Conservation (phyloP, 2,797 vertebrate species). For the Hephaestus fuliginosus region DNA sequence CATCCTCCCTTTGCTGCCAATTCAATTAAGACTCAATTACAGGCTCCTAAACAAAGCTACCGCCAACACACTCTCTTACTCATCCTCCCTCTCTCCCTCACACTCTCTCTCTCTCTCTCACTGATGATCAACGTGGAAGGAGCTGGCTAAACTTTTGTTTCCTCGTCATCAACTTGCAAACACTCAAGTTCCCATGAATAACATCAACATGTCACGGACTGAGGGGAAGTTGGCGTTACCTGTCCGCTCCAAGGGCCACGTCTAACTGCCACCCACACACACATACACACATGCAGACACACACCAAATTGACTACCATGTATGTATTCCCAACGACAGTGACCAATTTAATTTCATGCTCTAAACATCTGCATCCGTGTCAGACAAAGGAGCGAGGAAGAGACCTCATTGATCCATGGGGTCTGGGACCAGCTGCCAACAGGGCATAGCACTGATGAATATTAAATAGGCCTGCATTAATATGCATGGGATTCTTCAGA, state of each 20-base stretch:
- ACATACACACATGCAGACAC: conserved; percentile 10
- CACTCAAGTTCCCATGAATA: conserved; percentile 60
- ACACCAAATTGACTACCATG: conserved; percentile 45
- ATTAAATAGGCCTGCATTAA: conserved; percentile 78
- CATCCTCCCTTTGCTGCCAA: conserved; percentile 77
- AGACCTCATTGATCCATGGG: conserved; percentile 76
- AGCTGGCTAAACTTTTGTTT: conserved; percentile 66
- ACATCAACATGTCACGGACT: conserved; percentile 58
- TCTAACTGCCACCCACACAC: conserved; percentile 33
- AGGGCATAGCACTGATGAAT: conserved; percentile 78
- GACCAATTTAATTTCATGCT: conserved; percentile 85
- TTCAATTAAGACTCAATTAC: conserved; percentile 92
- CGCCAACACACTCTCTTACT: conserved; percentile 47
- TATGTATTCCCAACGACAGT: conserved; percentile 68
- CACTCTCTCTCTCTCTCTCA: conserved; percentile 6
- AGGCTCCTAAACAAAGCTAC: conserved; percentile 81
- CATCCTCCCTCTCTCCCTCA: conserved; percentile 27
- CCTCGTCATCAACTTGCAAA: conserved; percentile 55
- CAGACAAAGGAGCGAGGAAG: conserved; percentile 76
- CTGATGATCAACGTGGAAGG: conserved; percentile 37
- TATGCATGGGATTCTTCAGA: conserved; percentile 76
- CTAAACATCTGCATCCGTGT: conserved; percentile 85
- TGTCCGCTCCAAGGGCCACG: conserved; percentile 34
- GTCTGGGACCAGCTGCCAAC: conserved; percentile 79
- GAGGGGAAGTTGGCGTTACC: conserved; percentile 45